phyloP scores from a whole-genome alignment of 1,140 invertebrate genomes.

The Whitmania pigra region DNA sequence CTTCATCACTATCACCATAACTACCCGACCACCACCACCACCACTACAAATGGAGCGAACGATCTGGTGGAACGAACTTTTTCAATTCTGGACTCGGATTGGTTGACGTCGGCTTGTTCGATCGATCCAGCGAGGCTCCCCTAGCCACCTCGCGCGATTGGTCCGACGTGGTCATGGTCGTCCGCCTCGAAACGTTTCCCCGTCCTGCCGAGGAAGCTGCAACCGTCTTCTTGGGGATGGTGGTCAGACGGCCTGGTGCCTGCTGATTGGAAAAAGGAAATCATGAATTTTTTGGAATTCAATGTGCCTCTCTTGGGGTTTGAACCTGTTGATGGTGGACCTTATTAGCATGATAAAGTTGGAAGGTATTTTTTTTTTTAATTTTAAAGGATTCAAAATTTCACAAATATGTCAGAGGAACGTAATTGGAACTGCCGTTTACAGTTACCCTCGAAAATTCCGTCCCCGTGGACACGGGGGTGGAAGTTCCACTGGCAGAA shows the following conservation, averaged over 20 bases:
- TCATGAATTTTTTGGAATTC: too few species aligned
- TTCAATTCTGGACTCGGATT: slow-evolving; percentile 19
- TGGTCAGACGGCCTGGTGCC: background rate
- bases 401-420: too few species aligned
- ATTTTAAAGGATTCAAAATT: too few species aligned
- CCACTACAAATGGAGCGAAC: too few species aligned
- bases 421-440: background rate
- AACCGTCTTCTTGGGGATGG: slow-evolving; percentile 13
- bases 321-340: too few species aligned
- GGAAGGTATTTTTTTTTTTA: too few species aligned
- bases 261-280: background rate
- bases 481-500: background rate
- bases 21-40: too few species aligned
- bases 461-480: background rate
- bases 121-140: slow-evolving; percentile 6
- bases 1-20: too few species aligned
- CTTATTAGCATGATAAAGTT: too few species aligned
- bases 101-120: background rate
- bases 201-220: background rate
- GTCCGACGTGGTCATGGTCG: slow-evolving; percentile 6
- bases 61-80: slow-evolving; percentile 2
- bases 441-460: background rate
- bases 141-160: background rate
- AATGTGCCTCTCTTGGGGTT: too few species aligned
- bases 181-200: background rate